These are phyloP conservation scores for Onthophagus sagittarius DNA, from an alignment of 2,888 invertebrate genomes.

Conservation along the genomic window DNA sequence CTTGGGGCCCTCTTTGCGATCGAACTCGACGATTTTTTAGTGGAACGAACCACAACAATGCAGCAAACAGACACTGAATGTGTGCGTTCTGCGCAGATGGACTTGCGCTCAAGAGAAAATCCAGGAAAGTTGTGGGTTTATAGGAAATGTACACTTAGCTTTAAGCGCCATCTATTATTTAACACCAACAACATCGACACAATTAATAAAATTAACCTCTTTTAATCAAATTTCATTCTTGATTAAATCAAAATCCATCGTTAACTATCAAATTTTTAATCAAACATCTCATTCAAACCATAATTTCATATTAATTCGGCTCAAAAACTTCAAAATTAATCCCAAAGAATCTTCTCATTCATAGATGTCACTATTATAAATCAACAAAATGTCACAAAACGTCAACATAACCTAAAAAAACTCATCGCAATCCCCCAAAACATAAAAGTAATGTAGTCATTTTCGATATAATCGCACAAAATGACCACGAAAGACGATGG, in stretches of 20 bases:
- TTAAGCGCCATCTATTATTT: not conserved
- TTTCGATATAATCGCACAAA: not conserved
- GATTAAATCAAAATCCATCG: too few species aligned
- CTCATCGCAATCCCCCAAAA: not conserved
- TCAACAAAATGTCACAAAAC: not conserved
- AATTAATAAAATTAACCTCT: too few species aligned
- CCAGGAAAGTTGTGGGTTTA: not conserved
- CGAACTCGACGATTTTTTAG: not conserved
- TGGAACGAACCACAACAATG: constrained; percentile 10
- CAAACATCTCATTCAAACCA: too few species aligned
- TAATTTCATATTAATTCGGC: too few species aligned
- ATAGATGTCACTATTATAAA: not conserved
- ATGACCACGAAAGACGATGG: not conserved
- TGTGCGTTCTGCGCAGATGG: not conserved
- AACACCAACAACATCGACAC: not conserved
- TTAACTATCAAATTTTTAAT: too few species aligned
- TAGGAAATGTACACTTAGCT: not conserved
- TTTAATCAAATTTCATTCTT: too few species aligned
- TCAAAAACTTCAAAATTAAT: too few species aligned
- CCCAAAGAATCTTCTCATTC: too few species aligned
- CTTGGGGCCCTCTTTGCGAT: not conserved
- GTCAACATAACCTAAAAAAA: constrained; percentile 7
- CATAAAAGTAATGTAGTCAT: not conserved
- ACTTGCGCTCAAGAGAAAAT: not conserved
- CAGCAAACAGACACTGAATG: not conserved